These are phyloP conservation scores for Labroides dimidiatus DNA, from an alignment of 2,797 vertebrate species.

Conservation along the genomic window DNA sequence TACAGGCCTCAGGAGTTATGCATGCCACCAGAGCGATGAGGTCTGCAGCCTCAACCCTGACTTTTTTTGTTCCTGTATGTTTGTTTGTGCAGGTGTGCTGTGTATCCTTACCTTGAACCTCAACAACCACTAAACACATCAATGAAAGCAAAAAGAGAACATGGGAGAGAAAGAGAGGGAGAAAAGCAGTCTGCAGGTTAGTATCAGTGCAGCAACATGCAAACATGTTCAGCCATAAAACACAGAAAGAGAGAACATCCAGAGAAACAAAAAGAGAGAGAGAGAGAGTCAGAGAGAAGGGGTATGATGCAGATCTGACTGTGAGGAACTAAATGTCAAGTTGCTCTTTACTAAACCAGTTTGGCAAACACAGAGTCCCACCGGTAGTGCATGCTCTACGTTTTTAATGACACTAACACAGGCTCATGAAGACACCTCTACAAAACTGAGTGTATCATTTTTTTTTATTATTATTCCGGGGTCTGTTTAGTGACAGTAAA, in stretches of 20 bases:
- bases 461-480: too few species aligned
- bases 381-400: too few species aligned
- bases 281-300: too few species aligned
- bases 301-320: not conserved
- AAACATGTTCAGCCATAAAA: slow-evolving; percentile 12
- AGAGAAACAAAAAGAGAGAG: not conserved
- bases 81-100: slow-evolving; percentile 31
- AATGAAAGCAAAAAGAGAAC: slow-evolving; percentile 84
- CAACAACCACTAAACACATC: slow-evolving; percentile 96
- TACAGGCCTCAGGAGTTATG: too few species aligned
- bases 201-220: slow-evolving; percentile 62
- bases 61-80: not conserved
- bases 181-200: slow-evolving; percentile 87
- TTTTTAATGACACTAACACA: too few species aligned
- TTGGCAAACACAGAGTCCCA: slow-evolving; percentile 1
- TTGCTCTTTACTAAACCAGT: slow-evolving; percentile 1
- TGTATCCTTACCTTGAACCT: slow-evolving; percentile 97
- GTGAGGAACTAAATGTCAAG: not conserved
- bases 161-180: slow-evolving; percentile 83
- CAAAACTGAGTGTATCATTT: too few species aligned
- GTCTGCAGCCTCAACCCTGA: not conserved
- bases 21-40: too few species aligned
- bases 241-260: not conserved
- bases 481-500: too few species aligned
- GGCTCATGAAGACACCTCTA: too few species aligned